Evolutionary conservation across 1,140 invertebrate species (phyloP), one percentile per base, ranked within the genome.

Genomic region (Panagrolaimus sp.): DNA sequence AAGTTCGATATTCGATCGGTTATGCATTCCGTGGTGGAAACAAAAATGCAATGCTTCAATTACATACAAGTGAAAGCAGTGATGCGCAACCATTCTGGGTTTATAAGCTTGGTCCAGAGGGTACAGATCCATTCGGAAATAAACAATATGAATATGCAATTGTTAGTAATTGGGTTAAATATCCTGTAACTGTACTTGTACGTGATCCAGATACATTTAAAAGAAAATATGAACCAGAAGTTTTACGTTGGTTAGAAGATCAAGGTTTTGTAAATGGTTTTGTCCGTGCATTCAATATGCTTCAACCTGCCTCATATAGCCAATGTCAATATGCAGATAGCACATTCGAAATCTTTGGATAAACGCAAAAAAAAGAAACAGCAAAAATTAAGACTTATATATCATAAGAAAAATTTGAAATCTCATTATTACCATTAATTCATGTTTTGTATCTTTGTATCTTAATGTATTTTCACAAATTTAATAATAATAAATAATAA

Each of bases 51-150:
- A 82, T 82, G 80, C 70, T 82, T 11, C 82, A 83, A 70, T 70
- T 82, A 38, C 80, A 82, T 66, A 82, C 78, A 43, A 75, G 72
- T 45, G 80, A 82, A 72, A 78, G 80, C 42, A 63, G 66, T 20
- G 80, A 82, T 67, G 79, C 81, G 42, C 79, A 82, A 51, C 80
- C 80, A 42, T 82, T 83, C 75, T 82, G 80, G 80, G 83, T 82
- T 23, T 82, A 82, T 75, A 83, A 81, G 70, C 75, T 82, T 45
- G 80, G 80, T 44, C 80, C 80, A 16, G 79, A 83, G 66, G 80
- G 80, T 23, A 82, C 74, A 14, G 82, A 82, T 69, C 80, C 80
- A 43, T 82, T 82, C 72, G 80, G 80, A 48, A 82, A 82, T 66
- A 73, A 79, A 47, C 80, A 82, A 69, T 82, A 82, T 74, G 80